Percentiles rank a stretch among this genome's conserved stretches.
Evolutionary conservation across 2,113 vertebrate genomes (phyloP).

Genomic region (Noturus placidus): DNA sequence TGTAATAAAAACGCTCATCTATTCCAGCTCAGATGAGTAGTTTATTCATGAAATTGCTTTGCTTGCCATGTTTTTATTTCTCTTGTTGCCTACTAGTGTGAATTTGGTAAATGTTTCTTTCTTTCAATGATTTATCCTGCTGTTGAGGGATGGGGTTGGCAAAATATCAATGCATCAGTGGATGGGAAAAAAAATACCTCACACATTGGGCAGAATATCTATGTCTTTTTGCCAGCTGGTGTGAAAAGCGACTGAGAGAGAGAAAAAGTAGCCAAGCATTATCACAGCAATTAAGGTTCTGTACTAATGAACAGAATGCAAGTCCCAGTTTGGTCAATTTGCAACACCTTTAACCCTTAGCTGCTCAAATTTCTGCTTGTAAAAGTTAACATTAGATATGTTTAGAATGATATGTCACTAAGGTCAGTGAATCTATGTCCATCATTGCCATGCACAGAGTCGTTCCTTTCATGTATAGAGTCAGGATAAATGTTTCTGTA

Average conservation of each 20-base stretch:
- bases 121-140: constrained; percentile 20
- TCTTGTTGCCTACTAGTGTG: constrained; percentile 23
- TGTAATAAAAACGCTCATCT: constrained; percentile 18
- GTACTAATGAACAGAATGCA: not conserved
- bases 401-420: not conserved
- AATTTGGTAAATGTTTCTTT: constrained; percentile 7
- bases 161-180: constrained; percentile 11
- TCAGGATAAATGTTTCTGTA: not conserved
- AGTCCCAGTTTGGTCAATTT: not conserved
- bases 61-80: not conserved
- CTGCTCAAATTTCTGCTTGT: not conserved
- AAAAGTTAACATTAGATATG: not conserved
- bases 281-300: not conserved
- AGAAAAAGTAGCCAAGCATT: constrained; percentile 7
- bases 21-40: constrained; percentile 30
- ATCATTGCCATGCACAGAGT: not conserved
- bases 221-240: constrained; percentile 30
- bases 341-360: not conserved
- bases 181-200: constrained; percentile 1
- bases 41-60: constrained; percentile 34
- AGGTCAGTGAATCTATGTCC: not conserved
- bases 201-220: constrained; percentile 13
- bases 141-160: constrained; percentile 22
- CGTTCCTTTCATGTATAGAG: not conserved
- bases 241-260: constrained; percentile 19